These are phyloP conservation scores for Zaprionus inermis DNA, from an alignment of 1,140 invertebrate genomes.

Conservation along the genomic window DNA sequence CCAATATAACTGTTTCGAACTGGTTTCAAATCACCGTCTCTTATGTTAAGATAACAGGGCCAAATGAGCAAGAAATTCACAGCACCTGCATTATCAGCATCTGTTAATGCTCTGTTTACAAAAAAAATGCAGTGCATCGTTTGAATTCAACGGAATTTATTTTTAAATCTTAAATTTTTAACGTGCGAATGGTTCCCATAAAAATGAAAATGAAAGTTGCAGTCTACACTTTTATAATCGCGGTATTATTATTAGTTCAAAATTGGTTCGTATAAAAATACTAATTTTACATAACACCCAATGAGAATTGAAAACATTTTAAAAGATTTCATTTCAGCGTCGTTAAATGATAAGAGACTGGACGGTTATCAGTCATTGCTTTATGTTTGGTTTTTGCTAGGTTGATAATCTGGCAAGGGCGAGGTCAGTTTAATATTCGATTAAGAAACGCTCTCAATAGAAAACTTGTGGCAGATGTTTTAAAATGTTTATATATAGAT, in stretches of 20 bases:
- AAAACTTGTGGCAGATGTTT: background rate
- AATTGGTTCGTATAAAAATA: no score
- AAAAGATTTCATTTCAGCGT: no score
- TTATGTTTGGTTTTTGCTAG: background rate
- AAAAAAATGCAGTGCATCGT: no score
- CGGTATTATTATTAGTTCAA: no score
- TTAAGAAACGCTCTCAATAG: background rate
- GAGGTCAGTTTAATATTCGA: conserved; percentile 10
- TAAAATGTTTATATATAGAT: background rate
- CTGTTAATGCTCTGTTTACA: no score
- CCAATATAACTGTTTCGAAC: background rate
- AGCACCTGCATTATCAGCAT: background rate
- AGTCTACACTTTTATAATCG: no score
- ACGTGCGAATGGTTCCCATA: no score
- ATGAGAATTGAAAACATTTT: no score
- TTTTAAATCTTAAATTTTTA: no score
- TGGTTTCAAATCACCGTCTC: background rate
- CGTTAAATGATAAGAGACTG: background rate
- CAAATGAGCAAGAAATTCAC: background rate
- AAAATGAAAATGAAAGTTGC: no score
- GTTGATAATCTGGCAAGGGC: conserved; percentile 14
- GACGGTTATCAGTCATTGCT: background rate
- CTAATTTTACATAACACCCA: no score
- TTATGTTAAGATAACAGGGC: background rate
- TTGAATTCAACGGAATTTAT: background rate